Evolutionary conservation across 2,797 vertebrate species (phyloP).

Genomic region (Enteromius paludinosus): DNA sequence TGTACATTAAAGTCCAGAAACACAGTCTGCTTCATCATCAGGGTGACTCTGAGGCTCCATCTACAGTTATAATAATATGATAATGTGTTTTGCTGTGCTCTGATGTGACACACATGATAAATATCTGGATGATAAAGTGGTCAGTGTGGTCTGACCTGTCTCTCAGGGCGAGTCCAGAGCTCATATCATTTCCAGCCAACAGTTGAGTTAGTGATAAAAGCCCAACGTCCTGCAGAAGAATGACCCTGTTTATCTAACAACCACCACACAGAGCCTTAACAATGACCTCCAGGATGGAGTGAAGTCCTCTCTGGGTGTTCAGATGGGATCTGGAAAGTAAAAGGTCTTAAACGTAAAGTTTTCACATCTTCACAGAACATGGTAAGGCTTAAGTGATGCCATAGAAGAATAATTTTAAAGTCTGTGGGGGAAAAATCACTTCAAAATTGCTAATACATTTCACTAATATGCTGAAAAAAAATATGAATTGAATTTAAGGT

Average conservation of each 20-base stretch:
- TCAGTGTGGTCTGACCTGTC: constrained; percentile 31
- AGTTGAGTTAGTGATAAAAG: constrained; percentile 51
- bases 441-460: not conserved
- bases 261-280: not conserved
- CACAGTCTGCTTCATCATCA: no score
- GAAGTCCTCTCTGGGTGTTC: not conserved
- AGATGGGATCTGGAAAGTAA: not conserved
- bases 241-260: not conserved
- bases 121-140: constrained; percentile 19
- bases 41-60: no score
- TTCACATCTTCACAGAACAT: not conserved
- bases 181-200: constrained; percentile 20
- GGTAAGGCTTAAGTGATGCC: not conserved
- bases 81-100: not conserved
- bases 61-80: not conserved
- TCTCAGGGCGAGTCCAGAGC: constrained; percentile 2
- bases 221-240: constrained; percentile 2
- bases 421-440: not conserved
- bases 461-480: not conserved
- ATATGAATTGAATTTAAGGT: no score
- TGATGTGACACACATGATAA: not conserved
- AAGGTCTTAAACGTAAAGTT: not conserved
- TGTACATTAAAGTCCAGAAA: no score
- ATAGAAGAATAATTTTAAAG: not conserved
- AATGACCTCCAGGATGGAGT: not conserved